Base-by-base conservation (phyloP, 2,797 vertebrate genomes). In the Leptodactylus fallax region DNA sequence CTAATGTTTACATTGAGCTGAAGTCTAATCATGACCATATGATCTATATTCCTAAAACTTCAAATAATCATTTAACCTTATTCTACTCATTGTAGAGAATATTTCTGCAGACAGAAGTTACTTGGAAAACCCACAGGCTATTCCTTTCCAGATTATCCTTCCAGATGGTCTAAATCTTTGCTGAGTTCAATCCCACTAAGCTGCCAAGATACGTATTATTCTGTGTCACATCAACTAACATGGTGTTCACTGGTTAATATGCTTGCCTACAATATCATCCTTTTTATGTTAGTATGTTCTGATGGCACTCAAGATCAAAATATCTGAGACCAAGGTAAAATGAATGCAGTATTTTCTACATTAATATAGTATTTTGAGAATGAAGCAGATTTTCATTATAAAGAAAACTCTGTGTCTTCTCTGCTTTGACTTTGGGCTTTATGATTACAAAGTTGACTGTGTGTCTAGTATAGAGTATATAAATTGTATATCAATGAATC, bases 311-410 rank as follows among this genome's bases (percentile, higher is more conserved):
- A 96, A 95, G 94, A 93, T 95, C 92, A 95, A 96, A 91, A 93
- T 94, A 92, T 95, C 94, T 90, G 95, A 97, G 88, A 97, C 95
- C 84, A 97, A 96, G 96, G 97, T 97, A 97, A 97, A 95, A 85
- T 88, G 63, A 92, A 21, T 67, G 21, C 13, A 47, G 77, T 63
- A 17, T 61, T 21, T 5, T 47, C 36, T 27, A 21, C 12, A 27
- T 27, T 71, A 56, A 56, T 71, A 36, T 45, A 55, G 23, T 1
- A 25, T 81, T 14, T n/a, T 65, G 45, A 7, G 5, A 69, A 25
- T 27, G 51, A 9, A 53, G 21, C 17, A 25, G 10, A 76, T 49
- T 74, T 61, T n/a, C n/a, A n/a, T n/a, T 65, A 19, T 21, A 21
- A 72, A 53, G 16, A 3, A 23, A 77, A 53, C 21, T 53, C 11